These are phyloP conservation scores for Dendrolimus punctatus DNA, from an alignment of 1,140 invertebrate genomes.

Conservation along the genomic window DNA sequence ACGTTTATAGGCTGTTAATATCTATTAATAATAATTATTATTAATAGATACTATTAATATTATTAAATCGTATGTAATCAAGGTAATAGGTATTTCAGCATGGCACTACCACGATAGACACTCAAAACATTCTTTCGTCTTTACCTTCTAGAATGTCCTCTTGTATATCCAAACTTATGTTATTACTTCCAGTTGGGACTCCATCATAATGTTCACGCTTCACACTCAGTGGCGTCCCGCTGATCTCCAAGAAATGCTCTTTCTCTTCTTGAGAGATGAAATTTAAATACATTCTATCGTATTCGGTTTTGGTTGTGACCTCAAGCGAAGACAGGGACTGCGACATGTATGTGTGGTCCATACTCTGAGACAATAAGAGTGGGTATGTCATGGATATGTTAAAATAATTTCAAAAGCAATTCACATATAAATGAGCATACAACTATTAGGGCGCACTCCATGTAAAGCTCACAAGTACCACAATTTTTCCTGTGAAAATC, in stretches of 20 bases:
- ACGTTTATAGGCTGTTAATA: too few relatives aligned
- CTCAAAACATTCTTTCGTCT: not conserved
- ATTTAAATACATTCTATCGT: conserved; percentile 49
- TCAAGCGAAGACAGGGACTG: conserved; percentile 46
- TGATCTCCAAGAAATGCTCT: conserved; percentile 30
- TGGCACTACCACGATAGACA: too few relatives aligned
- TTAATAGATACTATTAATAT: too few relatives aligned
- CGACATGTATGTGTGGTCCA: conserved; percentile 58
- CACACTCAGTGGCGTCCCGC: conserved; percentile 16
- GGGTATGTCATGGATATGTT: not conserved
- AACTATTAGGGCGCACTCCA: too few relatives aligned
- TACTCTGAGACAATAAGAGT: conserved; percentile 25
- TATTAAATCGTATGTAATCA: too few relatives aligned
- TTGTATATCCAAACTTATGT: conserved; percentile 40
- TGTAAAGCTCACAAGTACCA: too few relatives aligned
- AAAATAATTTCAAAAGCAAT: too few relatives aligned
- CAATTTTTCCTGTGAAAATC: too few relatives aligned
- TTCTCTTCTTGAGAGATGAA: conserved; percentile 21
- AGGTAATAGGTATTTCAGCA: too few relatives aligned
- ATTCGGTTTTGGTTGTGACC: conserved; percentile 30
- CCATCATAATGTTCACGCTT: conserved; percentile 48
- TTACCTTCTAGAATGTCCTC: conserved; percentile 43
- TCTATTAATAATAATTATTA: too few relatives aligned
- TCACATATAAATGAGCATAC: too few relatives aligned
- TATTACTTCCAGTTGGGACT: conserved; percentile 31